Evolutionary conservation across 2,113 vertebrate species (phyloP).

Genomic region (Gavia stellata): DNA sequence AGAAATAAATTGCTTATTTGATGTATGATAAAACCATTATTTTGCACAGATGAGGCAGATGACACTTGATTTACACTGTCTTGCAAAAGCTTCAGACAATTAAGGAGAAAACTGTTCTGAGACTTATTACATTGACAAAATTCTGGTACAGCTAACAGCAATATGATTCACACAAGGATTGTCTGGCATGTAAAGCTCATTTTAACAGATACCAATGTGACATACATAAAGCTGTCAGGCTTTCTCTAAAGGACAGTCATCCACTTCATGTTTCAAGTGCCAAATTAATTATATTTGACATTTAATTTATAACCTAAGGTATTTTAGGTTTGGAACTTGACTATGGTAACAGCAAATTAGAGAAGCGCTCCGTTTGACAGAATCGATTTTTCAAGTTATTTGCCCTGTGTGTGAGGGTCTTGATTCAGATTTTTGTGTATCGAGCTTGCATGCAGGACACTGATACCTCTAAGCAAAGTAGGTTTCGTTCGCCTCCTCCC

Average conservation of each 20-base stretch:
- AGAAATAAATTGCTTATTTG: conserved; percentile 21
- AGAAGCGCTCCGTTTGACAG: conserved; percentile 54
- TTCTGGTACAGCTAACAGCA: conserved; percentile 60
- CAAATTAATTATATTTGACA: conserved; percentile 75
- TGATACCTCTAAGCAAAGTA: conserved; percentile 53
- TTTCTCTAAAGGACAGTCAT: conserved; percentile 65
- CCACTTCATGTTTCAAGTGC: conserved; percentile 59
- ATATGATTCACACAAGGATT: conserved; percentile 46
- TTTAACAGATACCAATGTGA: conserved; percentile 65
- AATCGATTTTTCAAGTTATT: conserved; percentile 64
- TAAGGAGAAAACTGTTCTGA: conserved; percentile 34
- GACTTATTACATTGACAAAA: conserved; percentile 45
- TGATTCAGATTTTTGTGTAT: not conserved
- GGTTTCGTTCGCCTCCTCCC: not conserved
- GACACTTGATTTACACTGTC: conserved; percentile 44
- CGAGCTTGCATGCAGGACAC: not conserved
- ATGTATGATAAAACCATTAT: conserved; percentile 29
- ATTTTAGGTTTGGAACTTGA: conserved; percentile 57
- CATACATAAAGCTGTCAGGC: conserved; percentile 69
- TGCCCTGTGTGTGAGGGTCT: conserved; percentile 32
- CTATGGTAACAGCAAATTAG: conserved; percentile 64
- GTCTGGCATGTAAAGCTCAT: conserved; percentile 60
- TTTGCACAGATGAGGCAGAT: conserved; percentile 36
- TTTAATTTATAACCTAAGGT: conserved; percentile 76
- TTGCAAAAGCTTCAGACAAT: conserved; percentile 47